phyloP scores from a whole-genome alignment of 2,888 invertebrate species.

The Eilema caniola region DNA sequence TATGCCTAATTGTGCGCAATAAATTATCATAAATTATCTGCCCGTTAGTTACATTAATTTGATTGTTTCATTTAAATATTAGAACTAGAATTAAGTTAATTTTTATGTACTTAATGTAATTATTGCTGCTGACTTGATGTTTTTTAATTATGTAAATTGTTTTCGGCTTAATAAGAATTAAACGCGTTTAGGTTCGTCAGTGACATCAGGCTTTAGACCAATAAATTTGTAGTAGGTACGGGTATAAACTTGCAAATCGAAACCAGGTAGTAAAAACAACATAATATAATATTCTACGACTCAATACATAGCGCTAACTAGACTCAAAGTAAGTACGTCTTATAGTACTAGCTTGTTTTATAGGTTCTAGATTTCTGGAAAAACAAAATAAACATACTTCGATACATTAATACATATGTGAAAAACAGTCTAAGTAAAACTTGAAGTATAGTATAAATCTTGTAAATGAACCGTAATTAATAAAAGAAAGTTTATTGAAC shows the following conservation, averaged over 20 bases:
- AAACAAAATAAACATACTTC: neutral
- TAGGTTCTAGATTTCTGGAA: neutral
- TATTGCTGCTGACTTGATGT: neutral
- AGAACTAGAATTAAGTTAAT: neutral
- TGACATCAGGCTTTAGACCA: neutral
- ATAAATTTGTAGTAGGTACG: too few species aligned
- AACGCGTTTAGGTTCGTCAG: neutral
- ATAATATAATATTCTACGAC: neutral
- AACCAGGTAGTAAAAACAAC: too few species aligned
- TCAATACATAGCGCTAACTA: neutral
- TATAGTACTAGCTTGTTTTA: neutral
- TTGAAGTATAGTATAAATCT: neutral
- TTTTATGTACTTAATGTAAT: neutral
- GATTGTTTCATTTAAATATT: conserved; percentile 6
- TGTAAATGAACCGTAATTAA: neutral
- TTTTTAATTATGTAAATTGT: neutral
- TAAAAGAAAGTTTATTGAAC: conserved; percentile 1
- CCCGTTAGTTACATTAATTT: neutral
- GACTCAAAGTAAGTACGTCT: too few species aligned
- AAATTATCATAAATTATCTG: conserved; percentile 41
- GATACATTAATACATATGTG: neutral
- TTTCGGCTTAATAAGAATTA: neutral
- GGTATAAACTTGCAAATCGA: too few species aligned
- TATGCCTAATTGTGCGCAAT: conserved; percentile 42
- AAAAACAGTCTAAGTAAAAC: neutral